Base-by-base conservation (phyloP, 2,888 invertebrate species). In the Pseudoips prasinana region DNA sequence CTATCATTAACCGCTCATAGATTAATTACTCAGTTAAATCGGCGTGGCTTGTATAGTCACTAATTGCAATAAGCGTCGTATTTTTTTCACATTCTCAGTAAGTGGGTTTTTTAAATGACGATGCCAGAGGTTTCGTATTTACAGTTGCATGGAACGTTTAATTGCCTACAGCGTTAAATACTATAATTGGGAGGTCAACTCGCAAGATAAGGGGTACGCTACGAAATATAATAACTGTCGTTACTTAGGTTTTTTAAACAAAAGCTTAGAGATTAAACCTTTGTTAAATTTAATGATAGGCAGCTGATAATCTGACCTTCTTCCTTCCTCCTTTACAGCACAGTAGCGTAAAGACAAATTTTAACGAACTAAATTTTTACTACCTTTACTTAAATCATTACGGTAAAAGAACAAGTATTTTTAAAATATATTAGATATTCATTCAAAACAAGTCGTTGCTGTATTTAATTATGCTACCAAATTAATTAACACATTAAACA, bases 131-230 rank as follows among this genome's bases (percentile, higher is more conserved):
- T 75, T 82, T 74, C 73, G 67, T 80, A 74, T 85, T 81, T 83
- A 84, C 83, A 82, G 82, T 81, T 84, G 83, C 83, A 75, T 76
- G 82, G 76, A 74, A 82, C 72, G 63, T 73, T 79, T 86, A 85
- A 86, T 86, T 84, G 77, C 78, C 49, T 62, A 58, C 64, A 72
- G 68, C 75, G 80, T 83, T 77, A 73, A 76, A 76, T 72, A 73
- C 78, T 66, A 77, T 85, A 84, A 84, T 83, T 84, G 78, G 74
- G 67, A 80, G 68, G 71, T 73, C 75, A 73, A 79, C 72, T 75
- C 72, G 66, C 64, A 58, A 80, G 77, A 84, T 80, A 79, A 74
- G 63, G 66, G 60, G 65, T 60, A 64, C 52, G 55, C 58, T 62
- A 60, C 57, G 50, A 59, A 68, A 67, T 43, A 54, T 54, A 46